phyloP scores from a whole-genome alignment of 2,888 invertebrate species.

The Habroteleia sp. region DNA sequence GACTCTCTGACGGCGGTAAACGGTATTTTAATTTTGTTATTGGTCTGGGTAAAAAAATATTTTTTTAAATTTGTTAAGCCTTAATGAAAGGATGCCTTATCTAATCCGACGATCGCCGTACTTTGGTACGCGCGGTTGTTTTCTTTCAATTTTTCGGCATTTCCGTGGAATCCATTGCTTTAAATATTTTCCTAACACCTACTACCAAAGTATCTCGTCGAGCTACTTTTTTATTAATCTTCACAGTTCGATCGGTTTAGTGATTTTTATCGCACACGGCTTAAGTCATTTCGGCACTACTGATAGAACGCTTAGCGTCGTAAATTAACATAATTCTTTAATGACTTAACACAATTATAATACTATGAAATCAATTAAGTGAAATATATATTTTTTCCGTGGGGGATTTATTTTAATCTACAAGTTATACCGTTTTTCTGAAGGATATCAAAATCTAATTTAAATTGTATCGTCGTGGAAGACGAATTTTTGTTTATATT shows the following conservation, averaged over 20 bases:
- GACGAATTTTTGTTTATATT: slow-evolving; percentile 18
- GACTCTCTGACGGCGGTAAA: slow-evolving; percentile 11
- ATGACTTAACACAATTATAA: slow-evolving; percentile 43
- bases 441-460: slow-evolving; percentile 31
- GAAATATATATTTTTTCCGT: slow-evolving; percentile 22
- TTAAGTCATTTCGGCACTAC: slow-evolving; percentile 30
- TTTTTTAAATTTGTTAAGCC: slow-evolving; percentile 37
- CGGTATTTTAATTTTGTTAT: slow-evolving; percentile 32
- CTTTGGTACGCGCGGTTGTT: slow-evolving; percentile 14
- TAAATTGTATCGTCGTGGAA: slow-evolving; percentile 10
- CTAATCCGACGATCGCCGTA: slow-evolving; percentile 18
- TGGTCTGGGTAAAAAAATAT: slow-evolving; percentile 30
- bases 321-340: slow-evolving; percentile 37
- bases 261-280: slow-evolving; percentile 32
- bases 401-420: too few species aligned
- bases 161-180: slow-evolving; percentile 13
- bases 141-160: slow-evolving; percentile 24
- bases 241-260: slow-evolving; percentile 15
- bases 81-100: slow-evolving; percentile 28
- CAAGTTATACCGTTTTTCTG: slow-evolving; percentile 31
- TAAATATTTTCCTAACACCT: slow-evolving; percentile 42
- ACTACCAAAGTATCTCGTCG: not conserved
- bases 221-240: slow-evolving; percentile 21
- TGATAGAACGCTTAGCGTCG: slow-evolving; percentile 22
- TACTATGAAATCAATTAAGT: slow-evolving; percentile 41